Evolutionary conservation across 1,140 invertebrate species (phyloP), one percentile per base, ranked within the genome.

Genomic region (Euwallacea fornicatus): DNA sequence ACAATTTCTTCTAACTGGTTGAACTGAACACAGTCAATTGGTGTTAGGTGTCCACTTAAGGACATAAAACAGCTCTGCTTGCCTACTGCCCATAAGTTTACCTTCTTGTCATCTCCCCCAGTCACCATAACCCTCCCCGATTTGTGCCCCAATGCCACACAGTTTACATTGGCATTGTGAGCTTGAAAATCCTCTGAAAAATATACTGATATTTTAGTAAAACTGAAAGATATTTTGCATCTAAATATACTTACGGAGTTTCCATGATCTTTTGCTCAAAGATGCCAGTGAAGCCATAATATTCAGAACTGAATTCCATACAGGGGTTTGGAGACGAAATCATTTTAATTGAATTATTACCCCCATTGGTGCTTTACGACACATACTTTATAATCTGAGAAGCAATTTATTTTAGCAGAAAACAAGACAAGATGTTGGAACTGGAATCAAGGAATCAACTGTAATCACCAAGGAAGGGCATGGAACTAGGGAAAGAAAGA

Each of bases 71-170:
- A 98, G 78, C 93, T 94, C 76, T 93, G 90, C 80, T 97, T 95
- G 16, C 96, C 96, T 72, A 98, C 92, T 3, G 95, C 95, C 96
- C 96, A 99, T 73, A 98, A 82, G 81, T 99, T 99, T 55, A 98
- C 96, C 84, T 97, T 98, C 82, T 95, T 94, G 84, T 98, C 97
- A 82, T 97, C 95, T 73, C 97, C 96, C 60, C 96, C 97, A 75
- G 96, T 98, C 56, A 95, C 97, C 81, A 98, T 87, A 59, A 98
- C 96, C 75, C 93, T 84, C 44, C 93, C 93, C 33, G 94, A 96
- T 82, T 96, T 97, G 78, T 92, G 90, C 55, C 96, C 95, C 81
- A 98, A 85, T 21, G 94, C 91, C 74, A 97, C 83, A 79, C 95
- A 96, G 78, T 94, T 96, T 71, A 97, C 93, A 83, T 93, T 93